Conservation (phyloP, 2,113 vertebrate genomes). For the Mormyrus lacerda region DNA sequence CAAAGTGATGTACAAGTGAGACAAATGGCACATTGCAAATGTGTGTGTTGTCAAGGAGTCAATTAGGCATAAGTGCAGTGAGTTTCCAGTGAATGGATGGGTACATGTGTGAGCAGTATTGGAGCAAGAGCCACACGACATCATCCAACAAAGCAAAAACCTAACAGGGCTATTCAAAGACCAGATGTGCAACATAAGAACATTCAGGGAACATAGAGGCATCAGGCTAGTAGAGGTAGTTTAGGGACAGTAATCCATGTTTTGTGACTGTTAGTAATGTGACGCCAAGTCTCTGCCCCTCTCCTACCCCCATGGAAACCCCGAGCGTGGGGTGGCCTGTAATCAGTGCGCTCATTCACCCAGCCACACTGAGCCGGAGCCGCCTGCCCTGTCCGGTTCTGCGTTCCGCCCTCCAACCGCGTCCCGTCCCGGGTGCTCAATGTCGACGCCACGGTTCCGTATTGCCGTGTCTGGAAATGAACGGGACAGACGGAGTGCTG, state of each 20-base stretch:
- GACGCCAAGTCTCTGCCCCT: background rate
- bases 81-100: background rate
- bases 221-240: background rate
- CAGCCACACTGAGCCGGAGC: background rate
- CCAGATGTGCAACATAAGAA: background rate
- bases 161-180: background rate
- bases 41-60: background rate
- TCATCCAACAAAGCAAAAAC: background rate
- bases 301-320: background rate
- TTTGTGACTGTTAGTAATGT: background rate
- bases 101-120: background rate
- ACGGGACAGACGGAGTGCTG: background rate
- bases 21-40: background rate
- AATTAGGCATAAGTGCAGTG: background rate
- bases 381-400: background rate
- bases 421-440: background rate
- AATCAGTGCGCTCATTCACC: background rate
- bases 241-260: background rate
- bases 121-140: background rate
- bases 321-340: background rate
- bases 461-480: background rate
- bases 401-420: background rate
- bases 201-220: background rate
- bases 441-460: background rate
- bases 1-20: background rate